phyloP scores from a whole-genome alignment of 2,888 invertebrate genomes.

The Conops quadrifasciatus region DNA sequence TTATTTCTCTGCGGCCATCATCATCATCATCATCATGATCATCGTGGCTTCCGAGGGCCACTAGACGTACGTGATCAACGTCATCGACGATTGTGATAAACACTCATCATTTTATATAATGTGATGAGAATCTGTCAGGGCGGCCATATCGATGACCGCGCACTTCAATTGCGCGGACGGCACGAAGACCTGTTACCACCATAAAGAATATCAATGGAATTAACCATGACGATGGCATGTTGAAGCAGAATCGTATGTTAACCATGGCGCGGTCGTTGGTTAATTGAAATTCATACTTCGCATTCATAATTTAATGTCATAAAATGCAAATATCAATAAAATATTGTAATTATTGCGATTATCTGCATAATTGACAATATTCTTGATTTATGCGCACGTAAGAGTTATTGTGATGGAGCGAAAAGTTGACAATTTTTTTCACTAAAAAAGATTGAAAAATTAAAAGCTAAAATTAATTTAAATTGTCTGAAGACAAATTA shows the following conservation, averaged over 20 bases:
- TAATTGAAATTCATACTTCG: background rate
- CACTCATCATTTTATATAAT: no score
- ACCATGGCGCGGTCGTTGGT: background rate
- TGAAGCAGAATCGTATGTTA: background rate
- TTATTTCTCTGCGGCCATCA: no score
- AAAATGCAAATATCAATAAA: no score
- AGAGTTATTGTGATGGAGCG: background rate
- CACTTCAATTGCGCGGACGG: background rate
- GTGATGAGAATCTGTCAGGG: background rate
- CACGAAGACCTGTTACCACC: background rate
- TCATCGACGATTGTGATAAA: no score
- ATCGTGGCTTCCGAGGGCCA: no score
- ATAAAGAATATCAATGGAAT: background rate
- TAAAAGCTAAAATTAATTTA: no score
- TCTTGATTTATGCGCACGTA: background rate
- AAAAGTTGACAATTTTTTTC: background rate
- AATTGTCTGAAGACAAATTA: no score
- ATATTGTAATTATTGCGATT: background rate
- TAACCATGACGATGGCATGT: background rate
- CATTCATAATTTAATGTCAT: background rate
- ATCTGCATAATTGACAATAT: background rate
- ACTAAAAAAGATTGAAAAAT: no score
- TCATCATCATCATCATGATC: no score
- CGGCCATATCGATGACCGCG: background rate
- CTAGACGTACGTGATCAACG: no score